These are phyloP conservation scores for Arnoldichthys spilopterus DNA, from an alignment of 2,797 vertebrate species.

Conservation along the genomic window DNA sequence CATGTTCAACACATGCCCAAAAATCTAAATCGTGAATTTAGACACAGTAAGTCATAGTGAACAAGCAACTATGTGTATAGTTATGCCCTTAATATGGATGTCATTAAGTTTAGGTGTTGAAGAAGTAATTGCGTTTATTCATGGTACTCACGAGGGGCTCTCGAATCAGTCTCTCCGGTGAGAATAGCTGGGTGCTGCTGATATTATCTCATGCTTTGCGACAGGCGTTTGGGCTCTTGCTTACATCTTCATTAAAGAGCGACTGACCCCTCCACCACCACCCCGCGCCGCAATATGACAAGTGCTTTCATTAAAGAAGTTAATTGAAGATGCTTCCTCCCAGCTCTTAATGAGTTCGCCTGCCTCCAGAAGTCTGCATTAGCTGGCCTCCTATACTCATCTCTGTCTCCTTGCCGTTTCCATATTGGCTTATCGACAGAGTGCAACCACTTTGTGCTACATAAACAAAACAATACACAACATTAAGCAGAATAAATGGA, in stretches of 20 bases:
- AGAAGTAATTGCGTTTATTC: slow-evolving; percentile 13
- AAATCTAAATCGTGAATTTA: too few species aligned
- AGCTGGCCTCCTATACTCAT: slow-evolving; percentile 33
- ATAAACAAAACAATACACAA: slow-evolving; percentile 56
- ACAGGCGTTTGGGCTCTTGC: slow-evolving; percentile 14
- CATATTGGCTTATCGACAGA: slow-evolving; percentile 52
- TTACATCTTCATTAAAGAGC: slow-evolving; percentile 44
- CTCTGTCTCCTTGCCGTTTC: slow-evolving; percentile 36
- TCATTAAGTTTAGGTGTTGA: neutral
- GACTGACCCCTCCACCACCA: slow-evolving; percentile 42
- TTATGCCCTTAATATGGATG: neutral
- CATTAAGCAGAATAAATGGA: slow-evolving; percentile 57
- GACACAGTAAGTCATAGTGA: too few species aligned
- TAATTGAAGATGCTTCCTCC: slow-evolving; percentile 59
- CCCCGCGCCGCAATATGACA: slow-evolving; percentile 57
- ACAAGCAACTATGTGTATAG: neutral
- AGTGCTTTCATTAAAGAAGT: slow-evolving; percentile 62
- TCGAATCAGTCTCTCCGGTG: slow-evolving; percentile 24
- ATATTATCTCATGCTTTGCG: slow-evolving; percentile 31
- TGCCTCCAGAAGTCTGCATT: slow-evolving; percentile 28
- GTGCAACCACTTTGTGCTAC: slow-evolving; percentile 47
- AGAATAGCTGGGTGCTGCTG: slow-evolving; percentile 22
- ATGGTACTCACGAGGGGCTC: slow-evolving; percentile 11
- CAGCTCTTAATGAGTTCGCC: slow-evolving; percentile 45
- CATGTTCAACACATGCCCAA: too few species aligned